Base-by-base conservation (phyloP, 2,888 invertebrate species). In the Adineta ricciae region DNA sequence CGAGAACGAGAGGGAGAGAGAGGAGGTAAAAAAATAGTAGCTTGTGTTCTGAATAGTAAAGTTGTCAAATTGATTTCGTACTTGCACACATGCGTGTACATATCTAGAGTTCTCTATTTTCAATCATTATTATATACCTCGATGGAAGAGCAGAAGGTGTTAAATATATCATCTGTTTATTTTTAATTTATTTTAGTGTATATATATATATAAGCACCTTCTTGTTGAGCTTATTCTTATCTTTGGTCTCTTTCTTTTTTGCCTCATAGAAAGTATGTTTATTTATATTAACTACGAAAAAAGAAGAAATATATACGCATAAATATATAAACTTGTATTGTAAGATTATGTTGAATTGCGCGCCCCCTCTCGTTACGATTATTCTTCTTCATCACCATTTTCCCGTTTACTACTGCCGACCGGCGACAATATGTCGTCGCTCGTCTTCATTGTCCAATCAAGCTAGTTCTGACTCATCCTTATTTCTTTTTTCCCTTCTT, bases 31-130 rank as follows among this genome's bases (percentile, higher is more conserved):
- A 32, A 36, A 64, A 64, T 64, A 64, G 64, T 64, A 64, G 64
- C 27, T 64, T 64, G 32, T 64, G 64, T 32, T 78, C 24, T 78
- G 78, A 41, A 41, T 78, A 78, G 78, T 78, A 78, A 78, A 78
- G 41, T 78, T 78, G 78, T 78, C 78, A 78, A 78, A 78, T 78
- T 78, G n/a, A 78, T 64, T 64, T 64, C 32, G 64, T 64, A 64
- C 32, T 16, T 64, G 64, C 64, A 64, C 64, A 64, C 64, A 64
- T 64, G 64, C 64, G 64, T 32, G 32, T 36, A 64, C 64, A 64
- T 14, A 64, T 64, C 27, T 64, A 64, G 7, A 64, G 64, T 64
- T 64, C 64, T 64, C 11, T 64, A 64, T 64, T 64, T 64, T 32
- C 64, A 32, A 64, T 64, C 19, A 16, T 27, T 19, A 64, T 14